These are phyloP conservation scores for Psephotus haematonotus DNA, from an alignment of 2,113 vertebrate genomes.

Conservation along the genomic window DNA sequence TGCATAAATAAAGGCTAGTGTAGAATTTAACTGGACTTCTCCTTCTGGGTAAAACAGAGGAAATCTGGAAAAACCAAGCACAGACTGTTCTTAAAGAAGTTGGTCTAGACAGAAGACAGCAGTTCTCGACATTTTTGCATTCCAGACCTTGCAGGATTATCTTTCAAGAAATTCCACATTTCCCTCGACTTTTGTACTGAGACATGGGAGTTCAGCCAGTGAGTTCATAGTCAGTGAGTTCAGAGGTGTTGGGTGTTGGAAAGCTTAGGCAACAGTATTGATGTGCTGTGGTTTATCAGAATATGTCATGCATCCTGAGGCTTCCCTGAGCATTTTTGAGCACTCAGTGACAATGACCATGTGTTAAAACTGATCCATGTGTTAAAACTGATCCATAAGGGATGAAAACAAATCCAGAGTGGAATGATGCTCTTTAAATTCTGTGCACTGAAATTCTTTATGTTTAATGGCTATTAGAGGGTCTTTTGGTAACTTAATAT, in stretches of 20 bases:
- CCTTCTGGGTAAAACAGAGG: not conserved
- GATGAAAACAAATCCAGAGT: not conserved
- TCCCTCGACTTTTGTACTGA: not conserved
- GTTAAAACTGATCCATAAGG: not conserved
- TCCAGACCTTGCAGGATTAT: not conserved
- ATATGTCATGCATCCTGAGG: not conserved
- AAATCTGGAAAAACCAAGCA: not conserved
- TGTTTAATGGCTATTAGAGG: not conserved
- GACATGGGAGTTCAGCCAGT: not conserved
- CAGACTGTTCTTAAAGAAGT: not conserved
- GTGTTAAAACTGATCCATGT: not conserved
- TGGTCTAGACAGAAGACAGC: not conserved
- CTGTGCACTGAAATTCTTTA: not conserved
- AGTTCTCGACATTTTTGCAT: not conserved
- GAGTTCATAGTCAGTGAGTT: not conserved
- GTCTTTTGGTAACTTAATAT: not conserved
- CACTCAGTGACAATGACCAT: not conserved
- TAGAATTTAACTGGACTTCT: not conserved
- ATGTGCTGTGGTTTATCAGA: not conserved
- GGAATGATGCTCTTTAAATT: not conserved
- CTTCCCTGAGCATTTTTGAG: not conserved
- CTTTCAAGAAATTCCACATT: not conserved
- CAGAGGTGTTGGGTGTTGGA: not conserved
- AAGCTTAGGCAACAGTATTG: not conserved
- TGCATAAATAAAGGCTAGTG: not conserved